Evolutionary conservation across 2,888 invertebrate genomes (phyloP), one percentile per base, ranked within the genome.

Genomic region (Dysmachus trigonus): DNA sequence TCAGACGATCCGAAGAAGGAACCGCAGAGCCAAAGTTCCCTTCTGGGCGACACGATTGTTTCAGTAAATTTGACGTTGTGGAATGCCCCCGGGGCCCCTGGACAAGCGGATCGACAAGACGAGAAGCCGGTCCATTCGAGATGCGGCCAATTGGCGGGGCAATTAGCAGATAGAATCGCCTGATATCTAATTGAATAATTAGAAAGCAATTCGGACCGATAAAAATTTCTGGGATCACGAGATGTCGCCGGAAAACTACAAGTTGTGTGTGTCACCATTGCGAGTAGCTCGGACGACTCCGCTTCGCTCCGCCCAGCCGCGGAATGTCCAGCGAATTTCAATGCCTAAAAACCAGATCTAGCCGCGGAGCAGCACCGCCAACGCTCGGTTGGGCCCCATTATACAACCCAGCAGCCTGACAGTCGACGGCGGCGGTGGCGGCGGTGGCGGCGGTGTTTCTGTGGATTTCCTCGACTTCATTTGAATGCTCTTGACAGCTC

Each of bases 401-500:
- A 77, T 47, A 47, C 81, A 81, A 62, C 73, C n/a, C n/a, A n/a
- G 31, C 33, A 22, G 35, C 73, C 31, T 6, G 73, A 73, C 35
- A 31, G 33, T 33, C 81, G 33, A 35, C 13, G 47, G 27, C 13
- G 51, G n/a, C n/a, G n/a, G n/a, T n/a, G n/a, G n/a, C n/a, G n/a
- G n/a, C n/a, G n/a, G n/a, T n/a, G n/a, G n/a, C n/a, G 33, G 62
- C 13, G 47, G 27, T 4, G 51, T 31, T 22, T 22, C 41, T 76
- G 2, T 47, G 8, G 41, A 53, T 81, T 51, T 81, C n/a, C 53
- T 81, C 79, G 15, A 51, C 31, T 31, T 33, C 41, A 81, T 53
- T 81, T 62, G 81, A 81, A 81, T 81, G 31, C n/a, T 53, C 62
- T 81, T 81, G 51, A 77, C 77, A 77, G 47, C 51, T 77, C 47